A percentile compares a stretch with the other conserved stretches of the same genome.
Conservation (phyloP, 2,888 invertebrate species). For the Acronicta psi region DNA sequence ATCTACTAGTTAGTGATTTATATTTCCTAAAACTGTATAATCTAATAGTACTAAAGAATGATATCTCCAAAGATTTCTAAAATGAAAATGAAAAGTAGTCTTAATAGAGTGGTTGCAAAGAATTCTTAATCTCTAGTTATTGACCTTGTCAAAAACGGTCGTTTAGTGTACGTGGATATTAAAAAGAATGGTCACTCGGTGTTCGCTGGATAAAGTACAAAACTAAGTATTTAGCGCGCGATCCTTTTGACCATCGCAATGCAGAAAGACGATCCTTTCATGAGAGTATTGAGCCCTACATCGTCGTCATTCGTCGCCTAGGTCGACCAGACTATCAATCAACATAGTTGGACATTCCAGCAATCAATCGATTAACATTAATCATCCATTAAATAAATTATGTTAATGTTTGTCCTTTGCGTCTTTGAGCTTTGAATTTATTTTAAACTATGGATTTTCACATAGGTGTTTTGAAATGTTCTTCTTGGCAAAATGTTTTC, state of each 20-base stretch:
- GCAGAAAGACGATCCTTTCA: conserved; percentile 27
- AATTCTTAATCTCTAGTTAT: no score
- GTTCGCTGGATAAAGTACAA: neutral
- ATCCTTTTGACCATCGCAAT: conserved; percentile 5
- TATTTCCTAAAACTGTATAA: conserved; percentile 5
- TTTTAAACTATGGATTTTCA: conserved; percentile 1
- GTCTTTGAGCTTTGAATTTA: conserved; percentile 6
- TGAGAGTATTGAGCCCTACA: conserved; percentile 11
- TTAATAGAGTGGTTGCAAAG: no score
- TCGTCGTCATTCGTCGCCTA: conserved; percentile 25
- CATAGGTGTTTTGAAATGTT: neutral
- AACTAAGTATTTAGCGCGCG: conserved; percentile 17
- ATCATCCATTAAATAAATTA: conserved; percentile 22
- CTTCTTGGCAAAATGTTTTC: conserved; percentile 27
- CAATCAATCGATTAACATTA: conserved; percentile 23
- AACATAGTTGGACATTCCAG: conserved; percentile 32
- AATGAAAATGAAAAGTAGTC: no score
- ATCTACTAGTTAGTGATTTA: conserved; percentile 12
- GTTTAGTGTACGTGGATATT: no score
- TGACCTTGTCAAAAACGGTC: no score
- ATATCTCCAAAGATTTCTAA: no score
- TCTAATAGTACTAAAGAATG: neutral
- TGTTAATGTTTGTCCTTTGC: conserved; percentile 1
- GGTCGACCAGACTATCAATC: conserved; percentile 34
- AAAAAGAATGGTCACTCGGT: no score